phyloP scores from a whole-genome alignment of 2,113 vertebrate genomes.

The Antechinus stuartii region DNA sequence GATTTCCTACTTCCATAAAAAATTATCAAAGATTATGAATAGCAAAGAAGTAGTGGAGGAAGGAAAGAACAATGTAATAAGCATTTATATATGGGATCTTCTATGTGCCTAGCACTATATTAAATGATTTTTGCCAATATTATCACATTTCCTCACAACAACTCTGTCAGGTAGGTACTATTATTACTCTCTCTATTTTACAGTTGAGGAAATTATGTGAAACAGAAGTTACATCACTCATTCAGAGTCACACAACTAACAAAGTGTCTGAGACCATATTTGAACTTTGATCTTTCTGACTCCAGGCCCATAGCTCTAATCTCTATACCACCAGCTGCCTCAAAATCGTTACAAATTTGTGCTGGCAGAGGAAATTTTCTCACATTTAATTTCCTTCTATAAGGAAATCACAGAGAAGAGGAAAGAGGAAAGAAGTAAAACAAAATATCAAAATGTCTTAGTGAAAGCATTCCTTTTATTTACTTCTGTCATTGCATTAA shows the following conservation, averaged over 20 bases:
- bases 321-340: background rate
- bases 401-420: background rate
- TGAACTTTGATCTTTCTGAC: background rate
- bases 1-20: too few relatives aligned
- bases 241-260: background rate
- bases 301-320: background rate
- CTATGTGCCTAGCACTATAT: background rate
- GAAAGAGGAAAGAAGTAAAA: background rate
- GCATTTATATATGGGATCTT: background rate
- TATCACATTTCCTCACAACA: background rate
- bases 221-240: background rate
- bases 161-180: background rate
- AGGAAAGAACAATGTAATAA: too few relatives aligned
- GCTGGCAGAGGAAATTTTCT: background rate
- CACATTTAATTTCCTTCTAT: background rate
- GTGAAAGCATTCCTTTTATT: slow-evolving; percentile 46
- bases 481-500: slow-evolving; percentile 38
- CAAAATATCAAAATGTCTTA: background rate
- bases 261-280: background rate
- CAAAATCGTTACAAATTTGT: background rate
- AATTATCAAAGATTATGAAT: too few relatives aligned
- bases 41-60: too few relatives aligned
- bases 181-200: background rate
- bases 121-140: background rate
- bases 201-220: background rate